Conservation (phyloP, 2,113 vertebrate species). For the Aix galericulata region DNA sequence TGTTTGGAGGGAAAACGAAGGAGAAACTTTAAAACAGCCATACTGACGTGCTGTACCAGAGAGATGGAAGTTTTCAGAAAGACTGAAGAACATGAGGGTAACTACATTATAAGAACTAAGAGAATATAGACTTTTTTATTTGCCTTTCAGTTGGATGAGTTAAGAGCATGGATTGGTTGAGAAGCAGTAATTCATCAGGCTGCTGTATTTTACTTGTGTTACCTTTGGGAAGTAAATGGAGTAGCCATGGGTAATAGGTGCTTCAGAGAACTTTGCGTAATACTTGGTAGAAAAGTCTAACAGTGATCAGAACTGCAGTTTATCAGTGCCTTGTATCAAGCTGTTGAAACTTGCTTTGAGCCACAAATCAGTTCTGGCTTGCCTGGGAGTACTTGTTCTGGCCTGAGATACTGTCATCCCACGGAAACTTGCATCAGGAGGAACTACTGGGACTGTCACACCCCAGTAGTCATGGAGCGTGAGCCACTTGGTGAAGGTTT, state of each 20-base stretch:
- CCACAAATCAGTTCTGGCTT: not conserved
- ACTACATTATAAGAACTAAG: too few species aligned
- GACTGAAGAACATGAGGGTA: not conserved
- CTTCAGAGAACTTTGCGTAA: not conserved
- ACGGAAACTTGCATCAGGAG: not conserved
- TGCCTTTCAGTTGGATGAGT: not conserved
- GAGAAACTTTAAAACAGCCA: not conserved
- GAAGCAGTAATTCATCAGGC: not conserved
- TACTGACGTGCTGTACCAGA: fast-evolving
- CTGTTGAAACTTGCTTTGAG: not conserved
- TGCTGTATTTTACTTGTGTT: not conserved
- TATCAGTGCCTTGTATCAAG: not conserved
- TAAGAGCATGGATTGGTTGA: not conserved
- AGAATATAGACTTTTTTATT: too few species aligned
- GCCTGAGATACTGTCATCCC: not conserved
- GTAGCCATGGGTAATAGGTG: not conserved
- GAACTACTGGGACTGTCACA: not conserved
- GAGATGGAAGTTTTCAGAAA: not conserved
- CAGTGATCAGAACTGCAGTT: not conserved
- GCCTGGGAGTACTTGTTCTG: constrained; percentile 6
- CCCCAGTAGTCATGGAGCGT: not conserved
- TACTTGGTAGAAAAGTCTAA: not conserved
- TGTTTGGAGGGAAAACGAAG: not conserved
- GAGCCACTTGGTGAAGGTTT: not conserved
- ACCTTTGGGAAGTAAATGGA: not conserved